phyloP scores from a whole-genome alignment of 2,797 vertebrate genomes.

The Myotis planiceps region DNA sequence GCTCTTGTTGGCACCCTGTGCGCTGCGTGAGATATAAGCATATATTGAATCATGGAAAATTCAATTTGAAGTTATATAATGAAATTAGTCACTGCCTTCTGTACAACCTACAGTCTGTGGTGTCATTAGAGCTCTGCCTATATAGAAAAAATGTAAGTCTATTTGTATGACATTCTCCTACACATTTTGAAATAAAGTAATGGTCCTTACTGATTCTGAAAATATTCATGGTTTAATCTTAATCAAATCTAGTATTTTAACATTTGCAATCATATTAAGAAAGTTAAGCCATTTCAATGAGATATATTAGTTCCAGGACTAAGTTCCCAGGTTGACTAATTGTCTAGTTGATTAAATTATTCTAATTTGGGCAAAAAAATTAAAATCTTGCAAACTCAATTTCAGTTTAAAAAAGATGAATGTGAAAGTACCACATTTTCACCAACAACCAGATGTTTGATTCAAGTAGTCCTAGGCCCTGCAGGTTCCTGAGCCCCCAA shows the following conservation, averaged over 20 bases:
- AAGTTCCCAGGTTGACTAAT: background rate
- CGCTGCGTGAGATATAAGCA: constrained; percentile 2
- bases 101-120: background rate
- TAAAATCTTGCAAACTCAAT: background rate
- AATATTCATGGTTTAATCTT: constrained; percentile 2
- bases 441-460: background rate
- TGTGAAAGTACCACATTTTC: background rate
- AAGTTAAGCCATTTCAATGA: background rate
- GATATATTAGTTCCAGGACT: background rate
- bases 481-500: background rate
- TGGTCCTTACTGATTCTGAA: background rate
- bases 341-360: background rate
- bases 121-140: background rate
- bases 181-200: constrained; percentile 15
- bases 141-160: background rate
- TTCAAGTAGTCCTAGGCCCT: background rate
- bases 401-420: background rate
- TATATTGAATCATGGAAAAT: constrained; percentile 31
- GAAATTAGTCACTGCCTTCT: constrained; percentile 44
- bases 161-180: background rate
- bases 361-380: background rate
- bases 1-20: constrained; percentile 44
- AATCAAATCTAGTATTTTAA: background rate
- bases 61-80: constrained; percentile 37
- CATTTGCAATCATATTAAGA: background rate